Evolutionary conservation across 2,113 vertebrate species (phyloP), one percentile per base, ranked within the genome.

Genomic region (Lipotes vexillifer): DNA sequence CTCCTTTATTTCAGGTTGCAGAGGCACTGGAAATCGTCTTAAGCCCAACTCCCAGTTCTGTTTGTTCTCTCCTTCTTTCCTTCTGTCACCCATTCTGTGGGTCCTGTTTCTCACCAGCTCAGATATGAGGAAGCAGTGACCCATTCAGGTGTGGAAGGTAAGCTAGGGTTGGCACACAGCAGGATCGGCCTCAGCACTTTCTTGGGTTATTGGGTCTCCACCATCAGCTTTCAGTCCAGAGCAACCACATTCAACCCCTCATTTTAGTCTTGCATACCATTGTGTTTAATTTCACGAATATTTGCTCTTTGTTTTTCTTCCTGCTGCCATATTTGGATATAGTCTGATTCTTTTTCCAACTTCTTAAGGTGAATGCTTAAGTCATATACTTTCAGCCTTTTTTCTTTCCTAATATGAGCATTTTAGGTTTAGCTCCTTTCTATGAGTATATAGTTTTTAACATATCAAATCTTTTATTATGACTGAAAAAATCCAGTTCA

Each of bases 71-170:
- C 15, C 17, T 36, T 75, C 29, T 27, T 68, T 88, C 29, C 57
- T 88, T 84, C 36, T 0, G 8, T 59, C 8, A 86, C 23, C 6
- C 4, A 7, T 15, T 69, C 21, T 46, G 25, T 80, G 20, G 15
- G 61, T 55, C 0, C 15, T 65, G 38, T 29, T 94, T 72, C 7
- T 33, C 36, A 36, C 41, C n/a, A 74, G 13, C 13, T 18, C n/a
- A 36, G 46, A 61, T 4, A 38, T 4, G 23, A 44, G 61, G 55
- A 61, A 93, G 38, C 66, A 84, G 33, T 61, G 57, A 61, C 57
- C 18, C 17, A 0, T 1, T 8, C 23, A 27, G 27, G 4, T 31
- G 8, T 7, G 25, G 8, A 44, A n/a, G 2, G 31, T 6, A 72
- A 59, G 10, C 7, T 4, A 17, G 61, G 31, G 11, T 11, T 20